Evolutionary conservation across 2,888 invertebrate genomes (phyloP).

Genomic region (Latrodectus elegans): DNA sequence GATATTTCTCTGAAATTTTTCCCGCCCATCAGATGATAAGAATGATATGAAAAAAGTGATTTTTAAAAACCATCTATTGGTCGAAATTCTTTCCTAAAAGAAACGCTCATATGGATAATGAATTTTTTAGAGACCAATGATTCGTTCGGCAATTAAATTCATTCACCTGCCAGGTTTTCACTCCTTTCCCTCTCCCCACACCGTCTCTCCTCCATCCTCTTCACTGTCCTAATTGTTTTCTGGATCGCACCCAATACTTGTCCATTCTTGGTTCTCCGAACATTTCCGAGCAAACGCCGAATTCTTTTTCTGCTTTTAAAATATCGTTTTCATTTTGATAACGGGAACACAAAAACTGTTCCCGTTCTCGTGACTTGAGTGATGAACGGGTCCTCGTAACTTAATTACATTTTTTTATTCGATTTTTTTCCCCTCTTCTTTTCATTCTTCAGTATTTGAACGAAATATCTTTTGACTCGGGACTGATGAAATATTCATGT

Average conservation of each 20-base stretch:
- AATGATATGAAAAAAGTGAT: too few relatives aligned
- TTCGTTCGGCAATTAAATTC: conserved; percentile 28
- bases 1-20: too few relatives aligned
- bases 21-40: too few relatives aligned
- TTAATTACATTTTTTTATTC: conserved; percentile 35
- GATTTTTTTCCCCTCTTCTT: conserved; percentile 10
- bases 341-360: background rate
- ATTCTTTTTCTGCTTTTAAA: background rate
- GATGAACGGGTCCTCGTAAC: conserved; percentile 38
- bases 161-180: conserved; percentile 15
- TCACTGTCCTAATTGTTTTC: background rate
- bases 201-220: too few relatives aligned
- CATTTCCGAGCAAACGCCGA: background rate
- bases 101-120: too few relatives aligned
- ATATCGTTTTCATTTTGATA: background rate
- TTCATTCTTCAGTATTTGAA: conserved; percentile 11
- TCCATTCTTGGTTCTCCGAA: conserved; percentile 5
- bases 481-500: conserved; percentile 55
- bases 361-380: conserved; percentile 8
- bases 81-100: too few relatives aligned
- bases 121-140: too few relatives aligned
- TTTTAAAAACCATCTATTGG: too few relatives aligned
- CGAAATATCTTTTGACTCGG: conserved; percentile 1
- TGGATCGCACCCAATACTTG: background rate
- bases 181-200: background rate